These are phyloP conservation scores for Zygaena filipendulae DNA, from an alignment of 2,888 invertebrate species.

Conservation along the genomic window DNA sequence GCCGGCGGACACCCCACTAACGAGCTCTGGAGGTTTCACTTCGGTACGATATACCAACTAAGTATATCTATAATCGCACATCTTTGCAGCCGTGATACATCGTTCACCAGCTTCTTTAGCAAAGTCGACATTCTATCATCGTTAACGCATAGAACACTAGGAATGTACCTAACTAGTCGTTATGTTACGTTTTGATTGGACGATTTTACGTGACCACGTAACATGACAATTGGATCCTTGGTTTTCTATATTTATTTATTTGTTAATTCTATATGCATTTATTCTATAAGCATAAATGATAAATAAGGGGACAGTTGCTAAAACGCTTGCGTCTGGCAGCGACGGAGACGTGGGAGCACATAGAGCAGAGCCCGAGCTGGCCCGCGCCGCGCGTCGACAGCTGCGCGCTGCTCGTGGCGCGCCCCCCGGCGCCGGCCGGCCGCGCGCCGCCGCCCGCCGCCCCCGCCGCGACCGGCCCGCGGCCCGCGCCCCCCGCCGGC, in stretches of 20 bases:
- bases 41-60: constrained; percentile 58
- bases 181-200: too few relatives aligned
- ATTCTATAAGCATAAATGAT: too few relatives aligned
- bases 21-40: constrained; percentile 87
- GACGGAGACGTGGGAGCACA: constrained; percentile 80
- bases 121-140: too few relatives aligned
- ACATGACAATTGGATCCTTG: neutral
- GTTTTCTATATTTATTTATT: neutral
- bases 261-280: too few relatives aligned
- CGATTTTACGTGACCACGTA: too few relatives aligned
- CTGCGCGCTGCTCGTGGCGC: constrained; percentile 72
- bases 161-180: too few relatives aligned
- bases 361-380: constrained; percentile 69
- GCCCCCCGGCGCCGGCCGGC: constrained; percentile 60
- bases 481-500: constrained; percentile 46
- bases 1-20: constrained; percentile 75
- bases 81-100: too few relatives aligned
- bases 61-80: too few relatives aligned
- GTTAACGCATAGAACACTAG: too few relatives aligned
- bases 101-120: too few relatives aligned
- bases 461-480: constrained; percentile 20
- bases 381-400: constrained; percentile 78
- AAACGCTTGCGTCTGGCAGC: too few relatives aligned
- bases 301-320: too few relatives aligned
- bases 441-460: constrained; percentile 21